A percentile compares a stretch with the other conserved stretches of the same genome.
phyloP scores from a whole-genome alignment of 2,797 vertebrate genomes.

The Allobates femoralis region DNA sequence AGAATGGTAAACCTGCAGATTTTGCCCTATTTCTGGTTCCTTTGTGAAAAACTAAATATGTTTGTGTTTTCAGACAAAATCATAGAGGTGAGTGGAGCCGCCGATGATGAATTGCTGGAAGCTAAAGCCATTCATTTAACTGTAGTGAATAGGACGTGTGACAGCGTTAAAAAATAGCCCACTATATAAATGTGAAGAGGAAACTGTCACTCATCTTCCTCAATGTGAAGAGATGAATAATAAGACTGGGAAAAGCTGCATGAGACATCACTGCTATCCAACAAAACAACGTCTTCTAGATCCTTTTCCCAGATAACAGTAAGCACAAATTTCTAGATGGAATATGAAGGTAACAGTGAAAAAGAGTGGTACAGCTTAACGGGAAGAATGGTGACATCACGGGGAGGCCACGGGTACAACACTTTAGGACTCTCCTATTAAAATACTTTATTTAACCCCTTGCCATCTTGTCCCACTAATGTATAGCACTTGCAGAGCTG shows the following conservation, averaged over 20 bases:
- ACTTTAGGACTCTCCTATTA: neutral
- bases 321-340: neutral
- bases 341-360: neutral
- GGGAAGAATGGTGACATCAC: neutral
- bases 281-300: slow-evolving; percentile 11
- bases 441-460: neutral
- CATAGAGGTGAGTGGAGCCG: neutral
- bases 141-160: neutral
- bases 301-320: neutral
- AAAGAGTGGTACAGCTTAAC: neutral
- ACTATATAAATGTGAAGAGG: slow-evolving; percentile 41
- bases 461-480: neutral
- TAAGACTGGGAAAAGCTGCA: slow-evolving; percentile 27
- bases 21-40: neutral
- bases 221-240: slow-evolving; percentile 31
- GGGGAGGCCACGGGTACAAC: neutral
- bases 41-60: neutral
- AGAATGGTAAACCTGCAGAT: neutral
- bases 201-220: slow-evolving; percentile 55
- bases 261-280: neutral
- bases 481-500: neutral
- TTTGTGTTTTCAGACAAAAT: neutral
- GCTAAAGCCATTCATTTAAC: neutral
- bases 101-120: slow-evolving; percentile 21
- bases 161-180: slow-evolving; percentile 50